phyloP scores from a whole-genome alignment of 1,140 invertebrate species.

The Mycetomoellerius zeteki region DNA sequence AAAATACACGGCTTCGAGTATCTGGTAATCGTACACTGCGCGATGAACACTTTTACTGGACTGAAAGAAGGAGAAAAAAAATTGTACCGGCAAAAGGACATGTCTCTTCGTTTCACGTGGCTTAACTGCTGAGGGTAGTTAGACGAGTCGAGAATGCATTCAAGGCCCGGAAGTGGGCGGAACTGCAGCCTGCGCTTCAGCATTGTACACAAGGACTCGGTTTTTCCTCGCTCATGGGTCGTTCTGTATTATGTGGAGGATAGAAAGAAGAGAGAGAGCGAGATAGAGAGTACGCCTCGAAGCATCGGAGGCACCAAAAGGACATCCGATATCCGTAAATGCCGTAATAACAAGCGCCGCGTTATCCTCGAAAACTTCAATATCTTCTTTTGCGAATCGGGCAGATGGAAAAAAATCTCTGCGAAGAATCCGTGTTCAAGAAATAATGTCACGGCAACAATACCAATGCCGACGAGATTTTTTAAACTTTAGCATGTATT shows the following conservation, averaged over 20 bases:
- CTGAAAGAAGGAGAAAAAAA: slow-evolving; percentile 66
- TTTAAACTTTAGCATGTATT: neutral
- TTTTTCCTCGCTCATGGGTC: slow-evolving; percentile 78
- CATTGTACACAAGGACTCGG: slow-evolving; percentile 77
- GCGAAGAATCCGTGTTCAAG: slow-evolving; percentile 28
- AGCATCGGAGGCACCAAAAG: slow-evolving; percentile 74
- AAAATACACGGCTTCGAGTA: slow-evolving; percentile 50
- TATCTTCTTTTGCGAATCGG: slow-evolving; percentile 52
- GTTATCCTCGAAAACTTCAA: slow-evolving; percentile 45
- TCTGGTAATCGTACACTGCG: slow-evolving; percentile 63
- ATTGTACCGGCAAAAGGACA: slow-evolving; percentile 74
- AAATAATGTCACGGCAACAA: slow-evolving; percentile 42
- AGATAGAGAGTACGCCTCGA: slow-evolving; percentile 31
- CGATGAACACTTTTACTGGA: slow-evolving; percentile 33
- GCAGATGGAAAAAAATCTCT: slow-evolving; percentile 44
- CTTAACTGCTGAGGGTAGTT: slow-evolving; percentile 80
- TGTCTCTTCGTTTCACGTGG: slow-evolving; percentile 75
- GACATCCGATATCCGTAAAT: slow-evolving; percentile 83
- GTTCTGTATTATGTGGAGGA: slow-evolving; percentile 59
- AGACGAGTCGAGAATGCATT: slow-evolving; percentile 80
- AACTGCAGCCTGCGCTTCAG: slow-evolving; percentile 81
- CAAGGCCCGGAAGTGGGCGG: slow-evolving; percentile 82
- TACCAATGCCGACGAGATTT: neutral
- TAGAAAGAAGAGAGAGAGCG: slow-evolving; percentile 59
- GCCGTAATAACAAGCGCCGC: slow-evolving; percentile 78